phyloP scores from a whole-genome alignment of 2,797 vertebrate species.

The Bryconaethiops microstoma region DNA sequence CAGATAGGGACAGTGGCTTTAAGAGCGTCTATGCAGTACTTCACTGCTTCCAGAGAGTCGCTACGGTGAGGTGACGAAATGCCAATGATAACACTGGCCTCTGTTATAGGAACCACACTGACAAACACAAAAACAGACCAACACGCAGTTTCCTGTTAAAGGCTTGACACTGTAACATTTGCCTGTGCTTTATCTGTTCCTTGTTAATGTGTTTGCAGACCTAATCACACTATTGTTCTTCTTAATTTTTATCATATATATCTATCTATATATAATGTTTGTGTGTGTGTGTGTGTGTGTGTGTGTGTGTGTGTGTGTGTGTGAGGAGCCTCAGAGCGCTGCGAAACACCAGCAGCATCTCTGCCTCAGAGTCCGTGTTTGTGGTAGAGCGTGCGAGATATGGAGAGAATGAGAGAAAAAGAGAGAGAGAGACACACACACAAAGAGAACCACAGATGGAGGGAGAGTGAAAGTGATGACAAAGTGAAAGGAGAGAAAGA shows the following conservation, averaged over 20 bases:
- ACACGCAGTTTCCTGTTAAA: background rate
- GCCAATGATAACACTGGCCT: slow-evolving; percentile 88
- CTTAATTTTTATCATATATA: no score
- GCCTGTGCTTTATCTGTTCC: no score
- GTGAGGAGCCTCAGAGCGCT: background rate
- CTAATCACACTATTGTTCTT: no score
- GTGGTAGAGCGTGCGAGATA: background rate
- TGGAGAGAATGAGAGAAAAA: background rate
- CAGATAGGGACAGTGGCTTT: slow-evolving; percentile 90
- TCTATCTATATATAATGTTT: no score
- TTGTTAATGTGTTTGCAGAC: no score
- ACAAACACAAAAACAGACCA: slow-evolving; percentile 6
- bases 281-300: no score
- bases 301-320: slow-evolving; percentile 19
- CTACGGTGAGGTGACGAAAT: slow-evolving; percentile 88
- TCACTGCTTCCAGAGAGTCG: slow-evolving; percentile 85
- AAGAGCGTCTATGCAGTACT: slow-evolving; percentile 81
- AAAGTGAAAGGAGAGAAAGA: slow-evolving; percentile 13
- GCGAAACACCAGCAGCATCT: slow-evolving; percentile 1
- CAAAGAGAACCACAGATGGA: background rate
- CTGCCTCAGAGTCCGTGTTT: background rate
- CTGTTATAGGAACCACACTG: slow-evolving; percentile 86
- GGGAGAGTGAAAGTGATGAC: slow-evolving; percentile 11
- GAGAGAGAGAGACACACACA: background rate
- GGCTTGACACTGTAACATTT: no score